Conservation (phyloP, 2,888 invertebrate genomes). For the Megastigmus dorsalis region DNA sequence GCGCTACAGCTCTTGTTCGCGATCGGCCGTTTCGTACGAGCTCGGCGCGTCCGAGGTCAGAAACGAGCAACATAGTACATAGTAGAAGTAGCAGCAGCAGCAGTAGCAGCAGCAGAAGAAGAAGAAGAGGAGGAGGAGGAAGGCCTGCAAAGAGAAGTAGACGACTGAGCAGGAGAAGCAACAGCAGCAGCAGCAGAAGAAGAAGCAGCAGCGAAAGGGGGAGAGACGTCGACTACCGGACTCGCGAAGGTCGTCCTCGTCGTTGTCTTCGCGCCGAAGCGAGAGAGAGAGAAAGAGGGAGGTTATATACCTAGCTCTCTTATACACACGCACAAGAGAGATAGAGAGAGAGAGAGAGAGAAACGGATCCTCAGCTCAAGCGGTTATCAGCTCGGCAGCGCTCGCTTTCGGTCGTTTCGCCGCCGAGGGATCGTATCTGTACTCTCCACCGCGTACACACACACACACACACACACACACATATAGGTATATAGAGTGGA, state of each 20-base stretch:
- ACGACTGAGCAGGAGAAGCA: neutral
- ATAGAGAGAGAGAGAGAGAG: no score
- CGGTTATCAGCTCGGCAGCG: no score
- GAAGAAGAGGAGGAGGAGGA: neutral
- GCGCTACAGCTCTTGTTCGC: neutral
- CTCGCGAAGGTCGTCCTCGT: conserved; percentile 18
- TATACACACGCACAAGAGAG: neutral
- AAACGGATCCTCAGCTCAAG: no score
- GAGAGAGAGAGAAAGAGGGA: no score
- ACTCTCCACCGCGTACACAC: no score
- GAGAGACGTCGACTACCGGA: conserved; percentile 10
- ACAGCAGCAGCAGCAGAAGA: neutral
- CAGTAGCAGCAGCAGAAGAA: neutral
- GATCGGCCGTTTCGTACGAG: neutral
- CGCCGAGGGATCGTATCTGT: no score
- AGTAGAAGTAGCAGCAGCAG: neutral
- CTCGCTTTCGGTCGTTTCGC: no score
- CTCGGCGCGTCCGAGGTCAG: neutral
- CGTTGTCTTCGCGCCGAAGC: conserved; percentile 1
- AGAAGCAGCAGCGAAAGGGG: neutral
- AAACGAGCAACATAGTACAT: neutral
- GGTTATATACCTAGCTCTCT: no score
- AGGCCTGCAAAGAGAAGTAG: neutral
- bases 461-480: no score
- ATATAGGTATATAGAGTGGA: no score